These are phyloP conservation scores for Ceratitis capitata DNA, from an alignment of 1,140 invertebrate genomes.

Conservation along the genomic window DNA sequence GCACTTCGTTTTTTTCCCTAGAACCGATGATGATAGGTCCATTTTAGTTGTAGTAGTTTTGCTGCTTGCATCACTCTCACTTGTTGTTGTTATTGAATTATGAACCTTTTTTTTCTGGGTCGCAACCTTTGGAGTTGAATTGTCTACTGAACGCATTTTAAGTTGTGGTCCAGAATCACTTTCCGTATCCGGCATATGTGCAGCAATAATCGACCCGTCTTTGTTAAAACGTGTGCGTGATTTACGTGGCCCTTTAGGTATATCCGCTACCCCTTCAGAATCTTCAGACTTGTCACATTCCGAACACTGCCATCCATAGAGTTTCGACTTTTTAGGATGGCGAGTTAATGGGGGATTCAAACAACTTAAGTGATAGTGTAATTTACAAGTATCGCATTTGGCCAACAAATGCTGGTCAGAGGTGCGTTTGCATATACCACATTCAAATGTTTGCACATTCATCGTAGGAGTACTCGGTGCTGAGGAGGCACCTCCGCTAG, in stretches of 20 bases:
- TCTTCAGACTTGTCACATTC: constrained; percentile 88
- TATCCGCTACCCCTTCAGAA: constrained; percentile 77
- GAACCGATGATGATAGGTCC: background rate
- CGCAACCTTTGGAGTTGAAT: background rate
- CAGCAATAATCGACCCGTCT: constrained; percentile 66
- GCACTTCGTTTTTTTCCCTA: constrained; percentile 17
- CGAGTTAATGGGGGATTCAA: constrained; percentile 89
- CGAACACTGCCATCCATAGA: constrained; percentile 93
- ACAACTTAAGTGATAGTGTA: constrained; percentile 94
- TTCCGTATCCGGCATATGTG: background rate
- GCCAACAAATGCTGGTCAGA: constrained; percentile 89
- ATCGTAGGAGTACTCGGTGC: constrained; percentile 49
- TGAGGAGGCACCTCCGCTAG: background rate
- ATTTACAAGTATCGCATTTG: constrained; percentile 92
- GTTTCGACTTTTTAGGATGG: constrained; percentile 94
- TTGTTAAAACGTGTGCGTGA: constrained; percentile 80
- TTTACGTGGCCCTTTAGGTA: constrained; percentile 80
- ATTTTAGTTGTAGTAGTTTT: background rate
- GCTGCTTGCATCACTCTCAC: background rate
- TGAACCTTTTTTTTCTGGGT: background rate
- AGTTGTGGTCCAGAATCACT: background rate
- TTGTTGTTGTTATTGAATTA: background rate
- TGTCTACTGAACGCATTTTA: constrained; percentile 11
- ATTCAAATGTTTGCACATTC: constrained; percentile 67
- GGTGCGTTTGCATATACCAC: constrained; percentile 84